Evolutionary conservation across 2,888 invertebrate species (phyloP), one percentile per base, ranked within the genome.

Genomic region (Hydriomena furcata): DNA sequence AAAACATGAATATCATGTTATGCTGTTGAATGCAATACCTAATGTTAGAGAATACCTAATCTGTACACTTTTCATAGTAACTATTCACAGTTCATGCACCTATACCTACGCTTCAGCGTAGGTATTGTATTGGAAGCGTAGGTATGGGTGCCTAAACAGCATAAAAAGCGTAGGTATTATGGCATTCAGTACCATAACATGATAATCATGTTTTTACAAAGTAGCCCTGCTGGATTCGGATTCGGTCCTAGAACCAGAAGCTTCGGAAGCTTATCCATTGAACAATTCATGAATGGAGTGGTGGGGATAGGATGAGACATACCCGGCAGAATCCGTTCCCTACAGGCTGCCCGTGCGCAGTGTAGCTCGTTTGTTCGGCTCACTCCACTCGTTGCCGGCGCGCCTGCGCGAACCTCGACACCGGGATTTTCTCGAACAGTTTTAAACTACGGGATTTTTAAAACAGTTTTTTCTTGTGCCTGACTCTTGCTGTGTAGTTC

Each of bases 271-370:
- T 65, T 79, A 49, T 44, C 43, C 55, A 84, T 82, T 84, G 75
- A 84, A 65, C 59, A 63, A 76, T 85, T 86, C 82, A 87, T 87
- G 84, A 86, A 87, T 87, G 82, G 67, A 59, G 72, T 79, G 84
- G 88, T 73, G 85, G 85, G 85, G 73, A 57, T 64, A 65, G 70
- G 79, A 74, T 74, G 76, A 74, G 63, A 54, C 55, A 40, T 54
- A 58, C 54, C 49, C 59, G 56, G 50, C 46, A 75, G 63, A 38
- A 67, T 57, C 65, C 59, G 60, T 61, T 63, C 63, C 34, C 73
- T 55, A 67, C 63, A 82, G 79, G 79, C 82, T 77, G 73, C 64
- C 72, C 55, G 54, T 58, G 60, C 66, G 68, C 66, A 63, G 63
- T 64, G 66, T 41, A 46, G 44, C 61, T 68, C 72, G 45, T 25